These are phyloP conservation scores for Aurelia sp. DNA, from an alignment of 30 jellyfish, hydroid and myxozoan genomes.

Conservation along the genomic window DNA sequence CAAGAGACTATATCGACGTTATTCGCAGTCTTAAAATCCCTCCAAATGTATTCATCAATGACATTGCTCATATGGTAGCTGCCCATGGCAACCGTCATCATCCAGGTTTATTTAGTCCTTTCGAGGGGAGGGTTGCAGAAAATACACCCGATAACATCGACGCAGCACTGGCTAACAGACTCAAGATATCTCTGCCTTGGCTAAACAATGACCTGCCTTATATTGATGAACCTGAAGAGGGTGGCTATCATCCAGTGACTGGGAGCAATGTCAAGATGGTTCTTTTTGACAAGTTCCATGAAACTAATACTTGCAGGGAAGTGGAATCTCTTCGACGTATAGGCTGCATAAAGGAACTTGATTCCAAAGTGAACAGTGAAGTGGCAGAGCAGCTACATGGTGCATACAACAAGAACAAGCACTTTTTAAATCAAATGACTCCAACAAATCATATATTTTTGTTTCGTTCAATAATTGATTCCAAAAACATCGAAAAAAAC, in stretches of 20 bases:
- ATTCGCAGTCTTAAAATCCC: conserved; percentile 22
- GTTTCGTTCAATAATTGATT: background rate
- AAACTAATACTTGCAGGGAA: conserved; percentile 15
- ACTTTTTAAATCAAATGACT: conserved; percentile 13
- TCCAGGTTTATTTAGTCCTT: conserved; percentile 31
- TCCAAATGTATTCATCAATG: conserved; percentile 51
- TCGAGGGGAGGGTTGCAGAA: conserved; percentile 50
- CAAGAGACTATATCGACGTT: conserved; percentile 47
- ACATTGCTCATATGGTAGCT: conserved; percentile 65
- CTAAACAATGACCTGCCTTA: no score
- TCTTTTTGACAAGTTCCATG: conserved; percentile 36
- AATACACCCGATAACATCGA: conserved; percentile 7
- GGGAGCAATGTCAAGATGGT: conserved; percentile 7
- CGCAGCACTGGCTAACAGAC: conserved; percentile 1
- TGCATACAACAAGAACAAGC: background rate
- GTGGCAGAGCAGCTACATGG: conserved; percentile 53
- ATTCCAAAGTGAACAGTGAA: conserved; percentile 33
- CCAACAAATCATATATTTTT: conserved; percentile 1
- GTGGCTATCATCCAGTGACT: conserved; percentile 11
- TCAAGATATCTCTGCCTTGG: conserved; percentile 52
- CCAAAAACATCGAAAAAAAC: background rate
- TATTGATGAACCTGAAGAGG: background rate
- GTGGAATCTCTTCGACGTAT: conserved; percentile 26
- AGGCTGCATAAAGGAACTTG: conserved; percentile 20
- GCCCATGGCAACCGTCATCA: conserved; percentile 34